These are phyloP conservation scores for Holothuria scabra DNA, from an alignment of 53 echinoderm and acorn worm genomes.

Conservation along the genomic window DNA sequence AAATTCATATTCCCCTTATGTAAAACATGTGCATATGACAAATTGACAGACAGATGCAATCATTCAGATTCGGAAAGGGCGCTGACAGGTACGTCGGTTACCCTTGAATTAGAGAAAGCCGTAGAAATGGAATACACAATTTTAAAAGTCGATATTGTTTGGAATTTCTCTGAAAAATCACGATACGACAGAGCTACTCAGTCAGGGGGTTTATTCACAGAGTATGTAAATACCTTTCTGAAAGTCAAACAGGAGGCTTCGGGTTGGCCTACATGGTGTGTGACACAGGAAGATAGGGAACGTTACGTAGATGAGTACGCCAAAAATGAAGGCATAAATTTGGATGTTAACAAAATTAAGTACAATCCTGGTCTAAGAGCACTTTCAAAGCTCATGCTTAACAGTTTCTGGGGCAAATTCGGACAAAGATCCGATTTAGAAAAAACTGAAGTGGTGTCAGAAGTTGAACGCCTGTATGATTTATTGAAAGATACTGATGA, in stretches of 20 bases:
- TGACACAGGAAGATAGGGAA: slow-evolving; percentile 7
- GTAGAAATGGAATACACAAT: slow-evolving; percentile 55
- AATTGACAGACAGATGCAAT: background rate
- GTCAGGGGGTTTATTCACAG: slow-evolving; percentile 31
- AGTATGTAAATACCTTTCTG: slow-evolving; percentile 33
- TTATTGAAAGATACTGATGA: no score
- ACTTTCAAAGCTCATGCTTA: slow-evolving; percentile 55
- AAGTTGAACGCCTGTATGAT: background rate
- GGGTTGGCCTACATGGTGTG: slow-evolving; percentile 47
- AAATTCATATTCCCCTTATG: slow-evolving; percentile 71
- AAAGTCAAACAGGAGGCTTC: slow-evolving; percentile 49
- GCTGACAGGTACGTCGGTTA: slow-evolving; percentile 48
- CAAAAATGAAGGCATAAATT: slow-evolving; percentile 38
- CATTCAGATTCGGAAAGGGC: slow-evolving; percentile 47
- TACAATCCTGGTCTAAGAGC: slow-evolving; percentile 60
- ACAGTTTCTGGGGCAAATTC: slow-evolving; percentile 60
- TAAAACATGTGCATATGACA: slow-evolving; percentile 46
- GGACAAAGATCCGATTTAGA: slow-evolving; percentile 17
- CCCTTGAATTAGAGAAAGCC: slow-evolving; percentile 61
- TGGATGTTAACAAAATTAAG: slow-evolving; percentile 44
- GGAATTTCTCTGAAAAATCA: slow-evolving; percentile 57
- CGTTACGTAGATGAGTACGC: slow-evolving; percentile 4
- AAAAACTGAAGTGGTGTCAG: slow-evolving; percentile 16
- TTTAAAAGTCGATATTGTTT: slow-evolving; percentile 35
- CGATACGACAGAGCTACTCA: background rate